phyloP scores from a whole-genome alignment of 2,888 invertebrate genomes.

The Ophonus ardosiacus region DNA sequence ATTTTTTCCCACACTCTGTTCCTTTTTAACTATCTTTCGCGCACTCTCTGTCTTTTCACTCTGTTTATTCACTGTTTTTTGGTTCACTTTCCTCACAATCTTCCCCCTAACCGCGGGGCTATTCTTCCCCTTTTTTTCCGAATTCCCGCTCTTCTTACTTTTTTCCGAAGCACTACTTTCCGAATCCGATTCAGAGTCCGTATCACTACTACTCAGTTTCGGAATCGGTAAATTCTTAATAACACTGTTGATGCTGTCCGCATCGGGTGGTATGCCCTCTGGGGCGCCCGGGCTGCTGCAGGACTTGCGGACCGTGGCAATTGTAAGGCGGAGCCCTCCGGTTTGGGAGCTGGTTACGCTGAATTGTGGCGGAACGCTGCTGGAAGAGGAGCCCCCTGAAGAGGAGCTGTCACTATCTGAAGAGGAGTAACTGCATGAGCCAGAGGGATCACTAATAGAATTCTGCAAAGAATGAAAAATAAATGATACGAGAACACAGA shows the following conservation, averaged over 20 bases:
- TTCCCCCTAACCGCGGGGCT: slow-evolving; percentile 49
- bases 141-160: not conserved
- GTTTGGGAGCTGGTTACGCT: slow-evolving; percentile 81
- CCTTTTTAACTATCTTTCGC: slow-evolving; percentile 17
- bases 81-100: slow-evolving; percentile 37
- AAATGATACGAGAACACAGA: slow-evolving; percentile 21
- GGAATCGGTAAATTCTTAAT: slow-evolving; percentile 73
- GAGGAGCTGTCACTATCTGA: slow-evolving; percentile 74
- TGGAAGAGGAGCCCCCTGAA: slow-evolving; percentile 73
- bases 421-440: slow-evolving; percentile 74
- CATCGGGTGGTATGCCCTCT: slow-evolving; percentile 66
- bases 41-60: slow-evolving; percentile 44
- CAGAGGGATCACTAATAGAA: slow-evolving; percentile 75
- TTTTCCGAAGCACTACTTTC: no score
- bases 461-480: slow-evolving; percentile 72
- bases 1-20: not conserved
- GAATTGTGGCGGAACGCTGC: slow-evolving; percentile 77
- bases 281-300: slow-evolving; percentile 72
- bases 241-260: slow-evolving; percentile 57
- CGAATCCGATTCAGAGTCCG: slow-evolving; percentile 73
- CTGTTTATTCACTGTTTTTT: slow-evolving; percentile 40
- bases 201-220: slow-evolving; percentile 71
- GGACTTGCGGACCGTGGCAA: slow-evolving; percentile 80
- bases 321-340: slow-evolving; percentile 80
- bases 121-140: slow-evolving; percentile 27